phyloP scores from a whole-genome alignment of 1,140 invertebrate species.

The Leptoteleia sp. region DNA sequence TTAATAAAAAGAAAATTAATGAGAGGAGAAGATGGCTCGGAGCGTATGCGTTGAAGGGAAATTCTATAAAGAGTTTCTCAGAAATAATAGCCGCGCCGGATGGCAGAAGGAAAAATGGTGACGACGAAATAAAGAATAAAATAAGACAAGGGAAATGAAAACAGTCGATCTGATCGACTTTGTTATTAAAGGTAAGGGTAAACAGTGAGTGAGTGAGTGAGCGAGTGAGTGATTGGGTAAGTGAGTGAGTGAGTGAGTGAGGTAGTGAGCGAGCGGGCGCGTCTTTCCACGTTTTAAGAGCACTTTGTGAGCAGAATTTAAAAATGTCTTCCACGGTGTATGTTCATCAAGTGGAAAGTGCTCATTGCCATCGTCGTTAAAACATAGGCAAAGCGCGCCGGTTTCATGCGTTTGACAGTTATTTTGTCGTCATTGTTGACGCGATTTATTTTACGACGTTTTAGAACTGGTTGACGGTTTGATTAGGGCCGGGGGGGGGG shows the following conservation, averaged over 20 bases:
- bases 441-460: conserved; percentile 53
- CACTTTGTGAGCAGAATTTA: conserved; percentile 47
- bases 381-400: conserved; percentile 18
- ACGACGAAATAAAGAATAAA: conserved; percentile 50
- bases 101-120: conserved; percentile 24
- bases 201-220: conserved; percentile 35
- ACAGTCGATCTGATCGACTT: conserved; percentile 65
- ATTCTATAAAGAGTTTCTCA: conserved; percentile 47
- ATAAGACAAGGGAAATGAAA: conserved; percentile 46
- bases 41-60: conserved; percentile 58
- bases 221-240: no score
- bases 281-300: conserved; percentile 48
- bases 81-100: conserved; percentile 42
- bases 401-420: conserved; percentile 36
- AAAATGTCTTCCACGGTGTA: conserved; percentile 40
- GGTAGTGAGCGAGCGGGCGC: background rate
- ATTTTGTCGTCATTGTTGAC: conserved; percentile 44
- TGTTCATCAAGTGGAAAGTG: conserved; percentile 41
- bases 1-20: conserved; percentile 55
- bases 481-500: no score
- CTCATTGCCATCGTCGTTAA: conserved; percentile 41
- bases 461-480: conserved; percentile 34
- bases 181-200: conserved; percentile 64
- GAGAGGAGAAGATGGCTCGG: conserved; percentile 44
- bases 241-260: no score